phyloP scores from a whole-genome alignment of 1,140 invertebrate species.

The Drosophila tani region DNA sequence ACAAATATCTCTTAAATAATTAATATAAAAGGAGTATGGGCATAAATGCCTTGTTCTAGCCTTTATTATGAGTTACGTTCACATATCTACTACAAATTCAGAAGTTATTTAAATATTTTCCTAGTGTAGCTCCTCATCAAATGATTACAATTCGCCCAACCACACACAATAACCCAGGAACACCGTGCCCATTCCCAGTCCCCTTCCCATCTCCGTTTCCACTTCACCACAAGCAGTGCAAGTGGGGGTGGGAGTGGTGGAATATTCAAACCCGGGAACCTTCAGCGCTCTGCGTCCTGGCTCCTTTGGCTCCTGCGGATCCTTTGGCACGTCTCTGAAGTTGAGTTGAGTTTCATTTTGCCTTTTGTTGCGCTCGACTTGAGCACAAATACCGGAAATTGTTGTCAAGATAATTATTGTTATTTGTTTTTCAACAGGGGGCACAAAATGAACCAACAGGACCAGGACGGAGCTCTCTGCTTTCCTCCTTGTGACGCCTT shows the following conservation, averaged over 20 bases:
- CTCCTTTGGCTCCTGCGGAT: conserved; percentile 29
- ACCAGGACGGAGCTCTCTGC: conserved; percentile 27
- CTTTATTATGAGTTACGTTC: too few species aligned
- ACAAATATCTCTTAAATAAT: neutral
- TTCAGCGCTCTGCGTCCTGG: conserved; percentile 38
- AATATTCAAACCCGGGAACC: conserved; percentile 66
- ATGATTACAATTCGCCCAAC: conserved; percentile 54
- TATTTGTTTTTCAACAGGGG: conserved; percentile 80
- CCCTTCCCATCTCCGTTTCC: conserved; percentile 24
- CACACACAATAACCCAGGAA: conserved; percentile 39
- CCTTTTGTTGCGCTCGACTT: conserved; percentile 80
- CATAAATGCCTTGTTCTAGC: too few species aligned
- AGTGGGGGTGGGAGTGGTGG: conserved; percentile 46
- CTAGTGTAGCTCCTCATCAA: conserved; percentile 37
- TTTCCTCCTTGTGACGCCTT: conserved; percentile 34
- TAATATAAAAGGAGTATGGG: neutral
- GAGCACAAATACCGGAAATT: conserved; percentile 85
- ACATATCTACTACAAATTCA: neutral
- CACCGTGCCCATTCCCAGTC: conserved; percentile 2
- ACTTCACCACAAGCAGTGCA: conserved; percentile 26
- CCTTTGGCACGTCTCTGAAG: conserved; percentile 72
- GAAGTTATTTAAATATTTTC: neutral
- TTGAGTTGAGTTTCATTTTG: conserved; percentile 80
- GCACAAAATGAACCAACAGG: conserved; percentile 55
- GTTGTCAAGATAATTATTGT: conserved; percentile 85